Conservation (phyloP, 2,113 vertebrate genomes). For the Cercocebus atys region DNA sequence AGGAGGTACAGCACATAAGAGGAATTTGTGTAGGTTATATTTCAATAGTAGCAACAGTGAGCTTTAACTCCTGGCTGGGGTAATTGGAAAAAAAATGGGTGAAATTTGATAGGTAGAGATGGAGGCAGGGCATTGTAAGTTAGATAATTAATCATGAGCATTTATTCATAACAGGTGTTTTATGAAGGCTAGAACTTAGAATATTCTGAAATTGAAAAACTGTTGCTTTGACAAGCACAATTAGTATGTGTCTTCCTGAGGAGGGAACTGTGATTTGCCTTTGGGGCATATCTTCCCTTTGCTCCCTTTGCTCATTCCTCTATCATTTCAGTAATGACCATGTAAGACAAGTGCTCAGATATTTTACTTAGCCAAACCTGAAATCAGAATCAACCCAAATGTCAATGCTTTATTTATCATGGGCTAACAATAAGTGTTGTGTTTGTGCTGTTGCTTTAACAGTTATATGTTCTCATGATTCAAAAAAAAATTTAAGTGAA, state of each 20-base stretch:
- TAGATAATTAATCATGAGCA: not conserved
- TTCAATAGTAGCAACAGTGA: not conserved
- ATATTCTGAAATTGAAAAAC: not conserved
- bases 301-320: not conserved
- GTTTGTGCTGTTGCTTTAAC: not conserved
- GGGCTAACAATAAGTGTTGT: not conserved
- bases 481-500: not conserved
- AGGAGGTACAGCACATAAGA: not conserved
- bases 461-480: not conserved
- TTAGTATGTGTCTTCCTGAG: not conserved
- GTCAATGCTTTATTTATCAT: too few species aligned
- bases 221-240: not conserved
- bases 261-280: not conserved
- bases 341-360: not conserved
- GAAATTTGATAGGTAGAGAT: not conserved
- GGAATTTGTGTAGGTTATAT: not conserved
- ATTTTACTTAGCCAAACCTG: not conserved
- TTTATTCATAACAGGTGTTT: not conserved
- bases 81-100: not conserved
- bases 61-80: not conserved
- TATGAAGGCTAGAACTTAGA: not conserved
- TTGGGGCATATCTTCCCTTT: not conserved
- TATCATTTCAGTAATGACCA: not conserved
- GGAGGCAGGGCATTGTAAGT: not conserved
- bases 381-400: not conserved